These are phyloP conservation scores for Acrobasis suavella DNA, from an alignment of 2,888 invertebrate genomes.

Conservation along the genomic window DNA sequence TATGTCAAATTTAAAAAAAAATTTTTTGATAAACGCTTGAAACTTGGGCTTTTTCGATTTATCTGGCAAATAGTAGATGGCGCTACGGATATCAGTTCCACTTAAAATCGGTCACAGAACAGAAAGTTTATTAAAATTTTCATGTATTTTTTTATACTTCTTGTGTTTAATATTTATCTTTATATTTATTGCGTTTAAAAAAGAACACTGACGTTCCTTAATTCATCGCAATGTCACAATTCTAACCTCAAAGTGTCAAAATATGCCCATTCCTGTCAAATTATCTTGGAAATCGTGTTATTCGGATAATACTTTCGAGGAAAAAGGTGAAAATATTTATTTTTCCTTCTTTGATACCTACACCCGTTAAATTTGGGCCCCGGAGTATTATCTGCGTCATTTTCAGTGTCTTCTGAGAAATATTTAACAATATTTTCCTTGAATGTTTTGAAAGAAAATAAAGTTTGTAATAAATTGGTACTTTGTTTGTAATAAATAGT, in stretches of 20 bases:
- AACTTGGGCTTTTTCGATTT: too few relatives aligned
- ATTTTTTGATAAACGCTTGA: too few relatives aligned
- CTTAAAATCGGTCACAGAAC: too few relatives aligned
- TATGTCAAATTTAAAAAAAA: too few relatives aligned
- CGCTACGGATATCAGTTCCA: too few relatives aligned
- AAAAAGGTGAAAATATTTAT: conserved; percentile 1
- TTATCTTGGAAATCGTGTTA: not conserved
- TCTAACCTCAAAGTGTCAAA: conserved; percentile 1
- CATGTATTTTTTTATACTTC: too few relatives aligned
- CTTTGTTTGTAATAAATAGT: too few relatives aligned
- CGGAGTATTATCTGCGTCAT: not conserved
- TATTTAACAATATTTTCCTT: not conserved
- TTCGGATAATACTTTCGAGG: not conserved
- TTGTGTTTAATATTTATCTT: too few relatives aligned
- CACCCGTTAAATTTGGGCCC: not conserved
- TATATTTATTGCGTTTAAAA: not conserved
- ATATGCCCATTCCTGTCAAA: not conserved
- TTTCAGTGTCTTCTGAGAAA: not conserved
- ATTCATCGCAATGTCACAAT: not conserved
- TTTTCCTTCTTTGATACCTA: not conserved
- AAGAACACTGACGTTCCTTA: not conserved
- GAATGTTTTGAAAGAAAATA: not conserved
- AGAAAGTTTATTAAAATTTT: too few relatives aligned
- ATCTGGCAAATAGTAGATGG: too few relatives aligned
- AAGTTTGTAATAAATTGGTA: not conserved